Evolutionary conservation across 2,797 vertebrate genomes (phyloP), one percentile per base, ranked within the genome.

Genomic region (Epinephelus awoara): DNA sequence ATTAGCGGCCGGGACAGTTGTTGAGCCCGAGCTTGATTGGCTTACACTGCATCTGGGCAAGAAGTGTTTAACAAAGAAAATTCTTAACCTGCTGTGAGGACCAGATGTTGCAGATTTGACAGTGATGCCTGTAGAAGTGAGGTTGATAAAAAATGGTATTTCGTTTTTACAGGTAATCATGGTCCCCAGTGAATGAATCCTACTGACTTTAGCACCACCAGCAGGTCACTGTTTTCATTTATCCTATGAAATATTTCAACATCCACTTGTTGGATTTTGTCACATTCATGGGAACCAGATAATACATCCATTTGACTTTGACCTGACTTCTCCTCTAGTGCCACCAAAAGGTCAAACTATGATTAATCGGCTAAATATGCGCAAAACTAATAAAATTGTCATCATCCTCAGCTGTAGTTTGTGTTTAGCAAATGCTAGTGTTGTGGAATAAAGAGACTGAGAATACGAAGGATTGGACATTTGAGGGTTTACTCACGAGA

Each of bases 71-170:
- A 67, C 44, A 59, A 19, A 19, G n/a, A 72, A 40, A 17, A 78
- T 64, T 82, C 49, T 58, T 50, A 70, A 85, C 75, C 65, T 64
- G 71, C 68, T 84, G 68, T 19, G 67, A 67, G 67, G 0, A 72
- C 62, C 77, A 85, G 75, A 83, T 87, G 86, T 69, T 68, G 40
- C 34, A 44, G 40, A 54, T 73, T 77, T 61, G 7, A 67, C 42
- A 62, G 14, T 72, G 34, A 63, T 23, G 66, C 27, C 46, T 23
- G 77, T 54, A 34, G n/a, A 73, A 51, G 25, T 49, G 25, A 70
- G 73, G 10, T 21, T 56, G 17, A 71, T 49, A 29, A 40, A 67
- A 42, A 25, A 38, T 6, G 27, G 40, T 15, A 19, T 17, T 50
- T 58, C 27, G 21, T 17, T 63, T 63, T 11, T 6, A 3, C 21